Conservation (phyloP, 2,888 invertebrate species). For the Bellardia bayeri region DNA sequence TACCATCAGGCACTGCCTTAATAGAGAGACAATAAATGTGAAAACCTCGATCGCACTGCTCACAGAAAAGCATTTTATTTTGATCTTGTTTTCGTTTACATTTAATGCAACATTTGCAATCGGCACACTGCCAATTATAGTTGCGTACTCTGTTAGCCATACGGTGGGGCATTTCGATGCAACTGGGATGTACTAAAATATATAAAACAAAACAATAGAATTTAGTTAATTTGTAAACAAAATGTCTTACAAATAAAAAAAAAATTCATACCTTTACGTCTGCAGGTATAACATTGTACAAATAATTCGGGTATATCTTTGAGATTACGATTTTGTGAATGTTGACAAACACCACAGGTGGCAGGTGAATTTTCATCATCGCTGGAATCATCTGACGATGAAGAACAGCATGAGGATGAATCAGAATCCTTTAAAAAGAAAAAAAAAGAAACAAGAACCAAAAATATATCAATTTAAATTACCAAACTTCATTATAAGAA, state of each 20-base stretch:
- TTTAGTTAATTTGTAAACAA: neutral
- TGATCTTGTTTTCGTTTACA: conserved; percentile 93
- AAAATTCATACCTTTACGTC: conserved; percentile 85
- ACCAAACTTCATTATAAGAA: conserved; percentile 1
- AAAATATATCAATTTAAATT: neutral
- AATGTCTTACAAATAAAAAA: neutral
- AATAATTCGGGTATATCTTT: conserved; percentile 87
- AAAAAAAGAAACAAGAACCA: neutral
- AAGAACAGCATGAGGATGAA: conserved; percentile 58
- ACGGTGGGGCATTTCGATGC: conserved; percentile 92
- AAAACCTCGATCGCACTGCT: conserved; percentile 96
- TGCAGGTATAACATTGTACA: conserved; percentile 86
- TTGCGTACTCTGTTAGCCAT: conserved; percentile 93
- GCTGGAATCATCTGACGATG: conserved; percentile 62
- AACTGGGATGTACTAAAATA: conserved; percentile 91
- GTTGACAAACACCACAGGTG: conserved; percentile 86
- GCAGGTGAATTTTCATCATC: conserved; percentile 76
- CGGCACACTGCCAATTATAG: conserved; percentile 97
- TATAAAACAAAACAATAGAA: conserved; percentile 12
- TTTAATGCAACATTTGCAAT: conserved; percentile 95
- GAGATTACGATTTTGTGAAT: conserved; percentile 86
- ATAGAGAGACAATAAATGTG: conserved; percentile 96
- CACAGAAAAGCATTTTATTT: conserved; percentile 97
- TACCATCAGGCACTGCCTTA: conserved; percentile 91
- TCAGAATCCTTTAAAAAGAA: conserved; percentile 67